Percentiles rank a stretch among this genome's conserved stretches.
Evolutionary conservation across 2,797 vertebrate genomes (phyloP).

Genomic region (Gorsachius magnificus): DNA sequence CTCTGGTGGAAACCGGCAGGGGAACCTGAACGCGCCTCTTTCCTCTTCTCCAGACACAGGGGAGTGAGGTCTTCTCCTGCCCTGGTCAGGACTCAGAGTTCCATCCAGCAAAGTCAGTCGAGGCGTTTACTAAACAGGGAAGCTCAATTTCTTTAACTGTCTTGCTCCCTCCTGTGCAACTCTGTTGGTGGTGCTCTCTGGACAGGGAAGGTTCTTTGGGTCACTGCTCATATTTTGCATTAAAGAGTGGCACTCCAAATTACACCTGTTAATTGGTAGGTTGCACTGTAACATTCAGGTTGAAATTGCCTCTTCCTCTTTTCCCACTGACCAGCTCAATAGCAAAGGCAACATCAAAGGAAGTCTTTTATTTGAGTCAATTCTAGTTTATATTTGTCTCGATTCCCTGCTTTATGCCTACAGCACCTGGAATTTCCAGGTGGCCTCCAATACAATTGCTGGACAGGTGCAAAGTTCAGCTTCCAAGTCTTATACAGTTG

Average conservation of each 20-base stretch:
- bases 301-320: background rate
- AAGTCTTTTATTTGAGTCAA: background rate
- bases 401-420: background rate
- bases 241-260: rapidly evolving
- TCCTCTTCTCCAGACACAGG: background rate
- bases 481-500: background rate
- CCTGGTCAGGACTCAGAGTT: background rate
- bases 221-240: background rate
- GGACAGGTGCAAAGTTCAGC: background rate
- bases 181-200: background rate
- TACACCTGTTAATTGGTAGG: background rate
- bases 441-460: background rate
- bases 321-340: background rate
- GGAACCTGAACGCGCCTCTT: rapidly evolving
- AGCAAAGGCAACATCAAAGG: background rate
- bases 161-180: background rate
- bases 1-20: background rate
- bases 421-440: background rate
- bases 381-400: background rate
- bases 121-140: too few relatives aligned
- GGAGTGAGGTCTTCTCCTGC: rapidly evolving
- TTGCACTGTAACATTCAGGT: background rate
- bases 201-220: background rate
- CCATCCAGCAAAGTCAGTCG: background rate
- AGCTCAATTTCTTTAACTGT: rapidly evolving